These are phyloP conservation scores for Mythimna ferrago DNA, from an alignment of 2,888 invertebrate genomes.

Conservation along the genomic window DNA sequence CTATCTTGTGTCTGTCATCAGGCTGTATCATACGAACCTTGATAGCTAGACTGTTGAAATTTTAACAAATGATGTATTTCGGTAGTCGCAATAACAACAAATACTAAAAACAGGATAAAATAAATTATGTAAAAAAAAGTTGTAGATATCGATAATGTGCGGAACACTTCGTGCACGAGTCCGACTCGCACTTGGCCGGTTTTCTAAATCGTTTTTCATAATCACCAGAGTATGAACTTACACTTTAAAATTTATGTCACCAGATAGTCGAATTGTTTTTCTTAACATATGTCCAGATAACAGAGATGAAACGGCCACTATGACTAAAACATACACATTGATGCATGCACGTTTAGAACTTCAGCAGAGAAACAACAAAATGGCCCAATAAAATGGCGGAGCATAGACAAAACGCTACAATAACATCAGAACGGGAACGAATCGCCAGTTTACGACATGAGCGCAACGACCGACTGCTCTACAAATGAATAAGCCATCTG, in stretches of 20 bases:
- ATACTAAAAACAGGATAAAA: too few relatives aligned
- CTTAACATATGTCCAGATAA: slow-evolving; percentile 4
- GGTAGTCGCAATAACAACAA: too few relatives aligned
- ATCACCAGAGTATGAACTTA: too few relatives aligned
- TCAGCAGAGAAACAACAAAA: slow-evolving; percentile 86
- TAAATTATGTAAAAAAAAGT: too few relatives aligned
- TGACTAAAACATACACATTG: slow-evolving; percentile 75
- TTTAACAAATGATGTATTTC: too few relatives aligned
- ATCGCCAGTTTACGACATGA: slow-evolving; percentile 90
- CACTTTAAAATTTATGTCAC: background rate
- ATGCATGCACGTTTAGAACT: slow-evolving; percentile 76
- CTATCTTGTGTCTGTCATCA: too few relatives aligned
- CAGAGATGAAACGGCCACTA: slow-evolving; percentile 49
- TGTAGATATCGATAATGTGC: too few relatives aligned
- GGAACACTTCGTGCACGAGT: too few relatives aligned
- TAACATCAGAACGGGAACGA: slow-evolving; percentile 90
- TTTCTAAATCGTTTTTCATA: too few relatives aligned
- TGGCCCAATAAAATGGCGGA: slow-evolving; percentile 87
- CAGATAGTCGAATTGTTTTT: slow-evolving; percentile 1
- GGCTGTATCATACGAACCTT: too few relatives aligned
- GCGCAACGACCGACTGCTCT: slow-evolving; percentile 89
- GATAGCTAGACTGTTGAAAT: too few relatives aligned
- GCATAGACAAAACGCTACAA: slow-evolving; percentile 91
- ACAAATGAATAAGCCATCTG: slow-evolving; percentile 91
- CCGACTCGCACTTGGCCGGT: too few relatives aligned